Evolutionary conservation across 2,113 vertebrate species (phyloP), one percentile per base, ranked within the genome.

Genomic region (Platysteira castanea): DNA sequence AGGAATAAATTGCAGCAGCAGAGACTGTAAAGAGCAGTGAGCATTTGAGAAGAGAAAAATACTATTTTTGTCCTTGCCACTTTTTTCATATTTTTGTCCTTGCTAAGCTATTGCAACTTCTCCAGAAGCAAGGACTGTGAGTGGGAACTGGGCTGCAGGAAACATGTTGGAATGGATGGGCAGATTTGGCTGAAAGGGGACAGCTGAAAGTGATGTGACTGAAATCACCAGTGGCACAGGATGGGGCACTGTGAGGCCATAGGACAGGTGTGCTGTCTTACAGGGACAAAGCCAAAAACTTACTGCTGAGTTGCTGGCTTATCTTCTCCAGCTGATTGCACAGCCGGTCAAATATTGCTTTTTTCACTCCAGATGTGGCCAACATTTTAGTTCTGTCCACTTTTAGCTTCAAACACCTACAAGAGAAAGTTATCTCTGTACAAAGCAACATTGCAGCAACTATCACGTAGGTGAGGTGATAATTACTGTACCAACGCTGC

Each of bases 341-440:
- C 7, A 99, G 97, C 11, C 99, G 95, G 73, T 99, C 98, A 95
- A 99, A 98, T 90, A 99, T 97, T 57, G 97, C 42, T 89, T 98
- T 99, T 95, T 98, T 99, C 24, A 98, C 98, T 56, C 98, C 98
- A 10, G 98, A 98, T 12, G 95, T 90, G 35, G 98, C 93, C 70
- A 97, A 31, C 96, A 99, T 97, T 96, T 99, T 99, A 70, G 82
- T 95, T 97, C 98, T 99, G 92, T 99, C 98, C 89, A 98, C 98
- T 96, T 98, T 98, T 42, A 99, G 75, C 96, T 99, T 99, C 96
- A 99, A 96, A 91, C 97, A 97, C 95, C 99, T 99, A 96, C 18
- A 95, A 97, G 69, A 97, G 41, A 97, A 95, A 91, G 39, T 39
- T 41, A 68, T 4, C 26, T 35, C 49, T 64, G 49, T 67, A 82